Conservation (phyloP, 2,888 invertebrate species). For the Miltochrista miniata region DNA sequence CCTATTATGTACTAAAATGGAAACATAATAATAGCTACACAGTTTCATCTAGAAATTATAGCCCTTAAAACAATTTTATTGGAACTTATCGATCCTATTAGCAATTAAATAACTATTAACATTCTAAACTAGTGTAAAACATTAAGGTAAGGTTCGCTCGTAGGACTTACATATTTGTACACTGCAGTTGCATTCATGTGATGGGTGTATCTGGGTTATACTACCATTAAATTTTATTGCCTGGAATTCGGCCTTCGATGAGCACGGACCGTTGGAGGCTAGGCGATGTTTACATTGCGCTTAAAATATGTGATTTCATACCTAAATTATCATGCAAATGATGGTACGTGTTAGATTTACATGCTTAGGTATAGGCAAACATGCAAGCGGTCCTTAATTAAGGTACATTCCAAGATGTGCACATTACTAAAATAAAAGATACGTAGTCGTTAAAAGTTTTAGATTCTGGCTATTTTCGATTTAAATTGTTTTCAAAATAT, state of each 20-base stretch:
- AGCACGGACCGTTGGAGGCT: slow-evolving; percentile 39
- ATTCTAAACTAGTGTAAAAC: slow-evolving; percentile 41
- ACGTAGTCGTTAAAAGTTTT: no score
- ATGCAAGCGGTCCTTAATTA: not conserved
- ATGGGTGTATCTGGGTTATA: slow-evolving; percentile 72
- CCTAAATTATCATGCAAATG: slow-evolving; percentile 34
- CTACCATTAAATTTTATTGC: slow-evolving; percentile 66
- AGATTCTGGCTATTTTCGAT: no score
- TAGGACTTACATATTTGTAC: slow-evolving; percentile 55
- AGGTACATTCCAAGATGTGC: not conserved
- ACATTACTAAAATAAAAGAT: no score
- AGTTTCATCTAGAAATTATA: no score
- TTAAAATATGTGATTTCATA: slow-evolving; percentile 36
- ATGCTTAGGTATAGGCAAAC: not conserved
- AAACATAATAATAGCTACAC: no score
- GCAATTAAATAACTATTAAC: slow-evolving; percentile 50
- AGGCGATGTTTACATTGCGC: slow-evolving; percentile 36
- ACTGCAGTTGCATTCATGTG: slow-evolving; percentile 47
- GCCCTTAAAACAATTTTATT: slow-evolving; percentile 3
- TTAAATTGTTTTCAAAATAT: no score
- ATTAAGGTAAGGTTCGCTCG: slow-evolving; percentile 46
- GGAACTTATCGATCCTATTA: slow-evolving; percentile 30
- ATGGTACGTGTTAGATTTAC: slow-evolving; percentile 12
- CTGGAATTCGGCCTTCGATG: slow-evolving; percentile 63
- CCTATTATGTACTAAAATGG: no score